Evolutionary conservation across 92 coral and sea anemone genomes (phyloP), one percentile per base, ranked within the genome.

Genomic region (Phenganax stokvisi): DNA sequence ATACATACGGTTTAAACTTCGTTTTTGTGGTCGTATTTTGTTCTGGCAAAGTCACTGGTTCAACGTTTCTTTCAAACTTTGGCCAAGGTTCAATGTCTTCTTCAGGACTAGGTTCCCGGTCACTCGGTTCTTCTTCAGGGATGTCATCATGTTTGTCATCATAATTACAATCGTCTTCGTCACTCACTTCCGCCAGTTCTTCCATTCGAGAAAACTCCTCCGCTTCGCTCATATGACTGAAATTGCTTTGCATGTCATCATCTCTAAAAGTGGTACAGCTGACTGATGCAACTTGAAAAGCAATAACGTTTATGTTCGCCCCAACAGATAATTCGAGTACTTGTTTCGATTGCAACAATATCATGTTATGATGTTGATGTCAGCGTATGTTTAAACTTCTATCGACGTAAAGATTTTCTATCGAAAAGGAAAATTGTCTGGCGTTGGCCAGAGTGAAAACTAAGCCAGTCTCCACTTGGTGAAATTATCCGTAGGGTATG

Each of bases 211-310:
- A 87, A 51, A 88, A 88, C 84, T 83, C 91, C 17, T 94, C 98
- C 12, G 88, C 91, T 68, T 94, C 98, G 66, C 98, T 94, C 66
- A 94, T 80, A 80, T 94, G 98, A 68, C 98, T 94, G 74, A 94
- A 94, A 85, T 94, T 94, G 56, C 98, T 94, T 83, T 94, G 94
- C 98, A 94, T 94, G 78, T 94, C 98, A 80, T 94, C 98, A 69
- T 94, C 98, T 62, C 98, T 94, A 77, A 20, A 64, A 51, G 59
- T 54, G 9, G 28, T 51, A 51, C 3, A 16, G 51, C 25, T 52
- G 15, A 17, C 15, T 37, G 47, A 37, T 37, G 5, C 47, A 37
- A 37, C 5, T 37, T 37, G 47, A 5, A 37, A 5, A 37, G 47
- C 47, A 37, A 20, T 20, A 20, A 20, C 25, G 47, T 37, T 37